A percentile compares a stretch with the other conserved stretches of the same genome.
Conservation (phyloP, 2,888 invertebrate species). For the Eupithecia abbreviata region DNA sequence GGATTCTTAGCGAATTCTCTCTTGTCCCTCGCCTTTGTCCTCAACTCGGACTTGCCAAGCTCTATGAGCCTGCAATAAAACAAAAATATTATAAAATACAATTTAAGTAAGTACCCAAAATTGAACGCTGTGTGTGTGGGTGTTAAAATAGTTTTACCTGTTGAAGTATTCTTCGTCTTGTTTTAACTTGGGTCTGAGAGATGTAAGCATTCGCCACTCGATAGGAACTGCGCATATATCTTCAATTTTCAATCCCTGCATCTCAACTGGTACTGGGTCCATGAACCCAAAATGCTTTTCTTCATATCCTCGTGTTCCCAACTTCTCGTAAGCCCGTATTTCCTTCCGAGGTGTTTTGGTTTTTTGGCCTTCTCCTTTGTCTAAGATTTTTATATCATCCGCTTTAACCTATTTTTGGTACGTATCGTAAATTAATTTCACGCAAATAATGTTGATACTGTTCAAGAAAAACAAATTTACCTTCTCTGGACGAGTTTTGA, state of each 20-base stretch:
- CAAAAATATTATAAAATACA: background rate
- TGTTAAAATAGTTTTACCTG: constrained; percentile 71
- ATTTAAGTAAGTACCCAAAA: background rate
- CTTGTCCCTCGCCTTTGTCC: constrained; percentile 88
- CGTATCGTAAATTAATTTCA: constrained; percentile 23
- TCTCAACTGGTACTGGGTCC: constrained; percentile 92
- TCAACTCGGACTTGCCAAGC: constrained; percentile 90
- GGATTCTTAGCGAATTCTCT: constrained; percentile 86
- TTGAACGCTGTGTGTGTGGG: background rate
- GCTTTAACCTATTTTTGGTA: constrained; percentile 82
- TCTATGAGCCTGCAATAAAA: constrained; percentile 86
- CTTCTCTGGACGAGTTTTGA: constrained; percentile 94
- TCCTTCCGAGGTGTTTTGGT: constrained; percentile 90
- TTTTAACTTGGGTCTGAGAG: constrained; percentile 92
- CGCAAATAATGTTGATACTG: constrained; percentile 17
- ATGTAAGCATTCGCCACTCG: constrained; percentile 96
- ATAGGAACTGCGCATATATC: constrained; percentile 93
- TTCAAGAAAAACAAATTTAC: constrained; percentile 64
- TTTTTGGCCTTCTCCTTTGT: constrained; percentile 86
- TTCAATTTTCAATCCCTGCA: constrained; percentile 88
- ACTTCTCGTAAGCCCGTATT: constrained; percentile 85
- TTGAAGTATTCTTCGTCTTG: constrained; percentile 94
- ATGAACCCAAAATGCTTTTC: constrained; percentile 82
- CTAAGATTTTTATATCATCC: constrained; percentile 91
- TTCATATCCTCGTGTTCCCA: constrained; percentile 85